Conservation (phyloP, 2,888 invertebrate species). For the Xylota segnis region DNA sequence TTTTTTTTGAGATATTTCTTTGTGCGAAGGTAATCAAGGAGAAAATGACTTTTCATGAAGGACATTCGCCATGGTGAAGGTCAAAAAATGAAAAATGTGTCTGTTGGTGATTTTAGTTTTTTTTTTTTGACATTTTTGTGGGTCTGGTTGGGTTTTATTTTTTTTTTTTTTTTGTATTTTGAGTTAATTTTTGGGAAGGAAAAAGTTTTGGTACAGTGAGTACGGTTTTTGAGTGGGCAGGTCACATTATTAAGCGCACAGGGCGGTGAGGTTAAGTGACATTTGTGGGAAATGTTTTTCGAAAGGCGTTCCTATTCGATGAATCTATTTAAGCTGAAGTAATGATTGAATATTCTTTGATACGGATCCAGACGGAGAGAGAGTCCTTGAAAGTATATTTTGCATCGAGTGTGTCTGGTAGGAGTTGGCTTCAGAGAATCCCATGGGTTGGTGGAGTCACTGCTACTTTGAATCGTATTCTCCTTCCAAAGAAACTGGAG, state of each 20-base stretch:
- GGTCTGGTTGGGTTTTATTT: slow-evolving; percentile 1
- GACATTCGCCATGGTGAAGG: slow-evolving; percentile 61
- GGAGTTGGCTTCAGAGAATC: too few species aligned
- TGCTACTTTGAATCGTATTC: too few species aligned
- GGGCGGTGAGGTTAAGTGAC: not conserved
- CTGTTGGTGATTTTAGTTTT: slow-evolving; percentile 31
- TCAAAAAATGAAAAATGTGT: slow-evolving; percentile 60
- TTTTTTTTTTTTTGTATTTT: slow-evolving; percentile 6
- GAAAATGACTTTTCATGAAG: slow-evolving; percentile 69
- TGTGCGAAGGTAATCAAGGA: slow-evolving; percentile 66
- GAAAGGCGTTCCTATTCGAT: not conserved
- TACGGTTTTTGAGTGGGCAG: not conserved
- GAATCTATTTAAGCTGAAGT: not conserved
- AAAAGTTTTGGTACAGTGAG: not conserved
- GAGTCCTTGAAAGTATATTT: too few species aligned
- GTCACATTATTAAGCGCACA: not conserved
- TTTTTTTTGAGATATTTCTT: slow-evolving; percentile 32
- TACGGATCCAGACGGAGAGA: too few species aligned
- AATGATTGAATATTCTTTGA: too few species aligned
- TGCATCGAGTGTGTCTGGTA: too few species aligned
- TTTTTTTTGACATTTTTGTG: not conserved
- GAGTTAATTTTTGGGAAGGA: not conserved
- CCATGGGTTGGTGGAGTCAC: too few species aligned
- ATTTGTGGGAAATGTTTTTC: slow-evolving; percentile 1
- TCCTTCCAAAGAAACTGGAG: too few species aligned